A percentile compares a stretch with the other conserved stretches of the same genome.
These are phyloP conservation scores for Amphibalanus amphitrite DNA, from an alignment of 1,140 invertebrate species.

Conservation along the genomic window DNA sequence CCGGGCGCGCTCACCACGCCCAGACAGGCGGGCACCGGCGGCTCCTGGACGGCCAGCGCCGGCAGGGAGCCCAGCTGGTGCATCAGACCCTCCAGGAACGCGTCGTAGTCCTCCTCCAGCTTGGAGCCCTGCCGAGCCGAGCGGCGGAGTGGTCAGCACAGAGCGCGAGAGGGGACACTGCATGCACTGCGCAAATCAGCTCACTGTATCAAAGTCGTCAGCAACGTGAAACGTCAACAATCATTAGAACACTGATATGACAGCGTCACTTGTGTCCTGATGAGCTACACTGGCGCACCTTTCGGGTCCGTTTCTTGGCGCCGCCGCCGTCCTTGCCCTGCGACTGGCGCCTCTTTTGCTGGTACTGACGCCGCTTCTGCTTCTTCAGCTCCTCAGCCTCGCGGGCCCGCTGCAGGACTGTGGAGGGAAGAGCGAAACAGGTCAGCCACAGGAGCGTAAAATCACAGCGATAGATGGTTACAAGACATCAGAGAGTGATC, in stretches of 20 bases:
- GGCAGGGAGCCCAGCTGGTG: constrained; percentile 62
- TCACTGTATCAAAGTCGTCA: no score
- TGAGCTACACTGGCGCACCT: constrained; percentile 40
- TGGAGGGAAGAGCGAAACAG: no score
- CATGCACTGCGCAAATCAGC: no score
- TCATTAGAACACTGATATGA: no score
- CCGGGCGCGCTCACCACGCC: constrained; percentile 63
- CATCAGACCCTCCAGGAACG: constrained; percentile 72
- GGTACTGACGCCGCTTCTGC: constrained; percentile 17
- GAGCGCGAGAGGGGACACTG: no score
- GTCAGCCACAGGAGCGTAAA: no score
- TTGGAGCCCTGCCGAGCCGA: background rate
- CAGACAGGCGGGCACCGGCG: constrained; percentile 61
- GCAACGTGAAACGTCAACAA: no score
- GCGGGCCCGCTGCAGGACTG: background rate
- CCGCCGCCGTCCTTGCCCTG: constrained; percentile 21
- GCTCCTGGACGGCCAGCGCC: constrained; percentile 70
- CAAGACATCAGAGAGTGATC: no score
- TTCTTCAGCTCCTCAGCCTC: constrained; percentile 12
- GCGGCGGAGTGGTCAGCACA: background rate
- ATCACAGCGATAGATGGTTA: no score
- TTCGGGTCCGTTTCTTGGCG: constrained; percentile 61
- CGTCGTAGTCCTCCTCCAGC: constrained; percentile 46
- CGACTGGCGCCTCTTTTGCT: constrained; percentile 13
- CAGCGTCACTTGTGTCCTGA: no score